Percentiles rank a stretch among this genome's conserved stretches.
Evolutionary conservation across 2,113 vertebrate genomes (phyloP).

Genomic region (Syngnathoides biaculeatus): DNA sequence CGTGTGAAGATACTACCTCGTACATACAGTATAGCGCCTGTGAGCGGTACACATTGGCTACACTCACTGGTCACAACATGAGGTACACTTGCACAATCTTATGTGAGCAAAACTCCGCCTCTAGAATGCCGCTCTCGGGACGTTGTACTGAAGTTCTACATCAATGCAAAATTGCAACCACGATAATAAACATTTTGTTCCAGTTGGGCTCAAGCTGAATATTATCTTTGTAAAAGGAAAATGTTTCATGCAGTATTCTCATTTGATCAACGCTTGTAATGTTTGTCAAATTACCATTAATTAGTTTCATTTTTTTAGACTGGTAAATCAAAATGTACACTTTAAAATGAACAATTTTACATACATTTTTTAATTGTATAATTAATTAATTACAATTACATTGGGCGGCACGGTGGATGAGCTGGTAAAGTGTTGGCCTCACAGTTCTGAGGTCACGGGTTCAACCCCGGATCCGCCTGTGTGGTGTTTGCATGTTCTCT

Average conservation of each 20-base stretch:
- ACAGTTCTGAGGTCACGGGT: no score
- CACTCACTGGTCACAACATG: background rate
- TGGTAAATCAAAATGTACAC: no score
- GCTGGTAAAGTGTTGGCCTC: no score
- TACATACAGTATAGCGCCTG: constrained; percentile 42
- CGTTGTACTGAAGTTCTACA: background rate
- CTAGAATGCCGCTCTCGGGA: background rate
- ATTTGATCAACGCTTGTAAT: background rate
- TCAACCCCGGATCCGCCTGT: no score
- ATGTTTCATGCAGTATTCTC: background rate
- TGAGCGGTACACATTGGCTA: background rate
- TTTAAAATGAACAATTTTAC: no score
- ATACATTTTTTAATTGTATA: no score
- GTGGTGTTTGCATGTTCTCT: no score
- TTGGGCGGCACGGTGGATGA: no score
- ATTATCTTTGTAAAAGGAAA: background rate
- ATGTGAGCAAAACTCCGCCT: background rate
- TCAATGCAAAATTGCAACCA: background rate
- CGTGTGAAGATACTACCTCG: constrained; percentile 60
- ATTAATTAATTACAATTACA: background rate
- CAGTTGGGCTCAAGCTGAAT: background rate
- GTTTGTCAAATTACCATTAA: no score
- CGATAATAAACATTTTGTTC: background rate
- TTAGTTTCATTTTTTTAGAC: no score
- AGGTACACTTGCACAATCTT: background rate